Base-by-base conservation (phyloP, 2,888 invertebrate species). In the Argyresthia albistria region DNA sequence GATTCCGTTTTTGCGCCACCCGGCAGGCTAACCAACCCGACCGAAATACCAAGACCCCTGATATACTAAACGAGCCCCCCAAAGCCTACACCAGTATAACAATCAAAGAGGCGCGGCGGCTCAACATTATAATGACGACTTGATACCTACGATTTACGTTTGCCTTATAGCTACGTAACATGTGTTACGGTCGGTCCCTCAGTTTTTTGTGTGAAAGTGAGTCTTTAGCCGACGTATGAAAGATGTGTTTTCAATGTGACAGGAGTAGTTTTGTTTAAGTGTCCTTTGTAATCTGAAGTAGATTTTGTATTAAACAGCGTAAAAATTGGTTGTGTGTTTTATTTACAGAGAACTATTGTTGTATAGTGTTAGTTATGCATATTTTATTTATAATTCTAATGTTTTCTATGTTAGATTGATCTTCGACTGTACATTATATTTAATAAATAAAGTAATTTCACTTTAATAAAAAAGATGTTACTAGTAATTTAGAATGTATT, bases 1-100 rank as follows among this genome's bases (percentile, higher is more conserved):
- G 84, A 86, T 83, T 84, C 83, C 79, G 69, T 73, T 77, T 72
- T 76, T 78, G 76, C 76, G 76, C 76, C 80, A 70, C 81, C 64
- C 66, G 59, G 59, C 59, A 73, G 73, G 12, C 35, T 43, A 52
- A 43, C 43, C 45, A 49, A 37, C 49, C 8, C 37, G 39, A 49
- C 49, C 49, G 37, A 39, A 15, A 16, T 35, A 1, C 1, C 49
- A 16, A 9, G 49, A 49, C 15, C 49, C 14, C 49, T 16, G 11
- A 12, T 7, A 9, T 9, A n/a, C 15, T 16, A 12, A 7, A 16
- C 49, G 10, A 14, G 37, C 37, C 37, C 39, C 36, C 3, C 25
- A 57, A 47, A n/a, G 8, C 25, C 1, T 59, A 55, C 57, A 51
- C 12, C 12, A n/a, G 6, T 11, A 47, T n/a, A 8, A 35, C n/a